Base-by-base conservation (phyloP, 2,113 vertebrate genomes). In the Leucosticte australis region DNA sequence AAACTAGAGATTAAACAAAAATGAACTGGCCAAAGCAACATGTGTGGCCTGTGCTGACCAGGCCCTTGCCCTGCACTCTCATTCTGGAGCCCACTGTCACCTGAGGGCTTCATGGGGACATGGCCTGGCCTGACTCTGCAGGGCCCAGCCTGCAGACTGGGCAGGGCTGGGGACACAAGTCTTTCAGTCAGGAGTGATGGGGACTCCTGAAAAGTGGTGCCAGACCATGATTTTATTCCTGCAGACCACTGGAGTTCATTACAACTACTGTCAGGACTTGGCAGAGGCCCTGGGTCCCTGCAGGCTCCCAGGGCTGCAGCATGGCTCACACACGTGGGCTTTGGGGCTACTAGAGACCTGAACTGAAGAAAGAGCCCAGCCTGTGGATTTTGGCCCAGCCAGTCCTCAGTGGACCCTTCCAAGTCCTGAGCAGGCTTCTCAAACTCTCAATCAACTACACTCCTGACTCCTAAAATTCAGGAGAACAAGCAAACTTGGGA, bases 41-140 rank as follows among this genome's bases (percentile, higher is more conserved):
- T 10, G 47, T 11, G 28, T 14, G 42, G 21, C 19, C 60, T 53
- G 10, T 33, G 60, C 81, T 62, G 50, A 7, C 35, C 1, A 62
- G 55, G 31, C n/a, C 44, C 57, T 27, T 50, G 10, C 35, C 31
- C 28, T 10, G 30, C 0, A 4, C 13, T 24, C 84, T 53, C 31
- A 1, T 4, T 49, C 42, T 4, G 16, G 60, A 87, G 65, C 10
- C 19, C 31, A 33, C 53, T 26, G 50, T 11, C 46, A 80, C 50
- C 14, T 4, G 1, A 3, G 0, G 31, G 59, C 4, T 24, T 63
- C 59, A 49, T 1, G 2, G 14, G 21, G 73, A 6, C 15, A 7
- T 0, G 0, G 53, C 26, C 35, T 5, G 46, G 46, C 21, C 60
- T 19, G 33, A 60, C 76, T 62, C 68, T 89, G 68, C 86, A 65